A percentile compares a stretch with the other conserved stretches of the same genome.
These are phyloP conservation scores for Pampusana beccarii DNA, from an alignment of 2,113 vertebrate genomes.

Conservation along the genomic window DNA sequence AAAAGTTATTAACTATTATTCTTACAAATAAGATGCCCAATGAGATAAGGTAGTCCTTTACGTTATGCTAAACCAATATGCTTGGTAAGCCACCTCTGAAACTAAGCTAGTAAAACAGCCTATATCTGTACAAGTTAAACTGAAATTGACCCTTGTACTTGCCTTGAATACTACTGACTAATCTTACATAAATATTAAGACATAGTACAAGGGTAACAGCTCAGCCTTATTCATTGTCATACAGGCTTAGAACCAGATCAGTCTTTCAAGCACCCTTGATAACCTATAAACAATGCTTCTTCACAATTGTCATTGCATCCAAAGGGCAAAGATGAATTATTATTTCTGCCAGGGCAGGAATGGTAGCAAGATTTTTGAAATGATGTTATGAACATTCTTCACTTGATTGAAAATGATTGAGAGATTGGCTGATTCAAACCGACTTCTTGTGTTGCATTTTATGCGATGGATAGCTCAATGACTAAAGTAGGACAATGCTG, in stretches of 20 bases:
- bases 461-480: conserved; percentile 12
- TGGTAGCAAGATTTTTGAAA: conserved; percentile 4
- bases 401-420: conserved; percentile 57
- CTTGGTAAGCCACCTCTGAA: neutral
- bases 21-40: neutral
- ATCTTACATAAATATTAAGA: neutral
- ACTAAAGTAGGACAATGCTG: conserved; percentile 17
- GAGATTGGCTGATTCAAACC: conserved; percentile 21
- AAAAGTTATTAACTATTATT: neutral
- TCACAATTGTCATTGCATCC: conserved; percentile 40
- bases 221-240: neutral
- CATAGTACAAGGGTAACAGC: neutral
- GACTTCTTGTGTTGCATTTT: conserved; percentile 44
- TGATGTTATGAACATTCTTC: conserved; percentile 30
- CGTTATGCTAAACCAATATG: neutral
- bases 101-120: neutral
- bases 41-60: neutral
- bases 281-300: conserved; percentile 20
- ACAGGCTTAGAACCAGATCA: neutral
- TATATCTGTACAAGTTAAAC: neutral
- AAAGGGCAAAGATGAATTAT: conserved; percentile 54
- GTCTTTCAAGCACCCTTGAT: conserved; percentile 44
- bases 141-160: neutral
- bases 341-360: conserved; percentile 11
- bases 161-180: neutral